These are phyloP conservation scores for Oreortyx pictus DNA, from an alignment of 2,797 vertebrate species.

Conservation along the genomic window DNA sequence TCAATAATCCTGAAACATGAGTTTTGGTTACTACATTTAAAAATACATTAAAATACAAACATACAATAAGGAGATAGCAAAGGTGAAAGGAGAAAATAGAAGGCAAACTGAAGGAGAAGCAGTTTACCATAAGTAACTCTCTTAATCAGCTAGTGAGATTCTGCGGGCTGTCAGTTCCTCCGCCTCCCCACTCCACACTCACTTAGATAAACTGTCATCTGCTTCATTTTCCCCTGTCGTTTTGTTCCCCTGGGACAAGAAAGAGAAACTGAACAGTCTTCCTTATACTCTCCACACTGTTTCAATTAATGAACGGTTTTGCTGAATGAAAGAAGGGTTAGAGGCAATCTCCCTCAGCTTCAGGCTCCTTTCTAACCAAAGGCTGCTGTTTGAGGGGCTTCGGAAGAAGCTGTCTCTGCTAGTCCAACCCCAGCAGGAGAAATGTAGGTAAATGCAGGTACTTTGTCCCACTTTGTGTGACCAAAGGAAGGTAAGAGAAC, in stretches of 20 bases:
- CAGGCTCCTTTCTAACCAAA: background rate
- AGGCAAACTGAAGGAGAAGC: background rate
- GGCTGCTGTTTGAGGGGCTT: slow-evolving; percentile 76
- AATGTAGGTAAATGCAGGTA: slow-evolving; percentile 81
- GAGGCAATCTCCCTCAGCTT: background rate
- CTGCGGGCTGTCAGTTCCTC: background rate
- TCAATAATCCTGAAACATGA: background rate
- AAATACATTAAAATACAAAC: background rate
- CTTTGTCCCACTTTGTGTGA: background rate
- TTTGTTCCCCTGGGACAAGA: background rate
- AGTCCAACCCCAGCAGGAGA: slow-evolving; percentile 82
- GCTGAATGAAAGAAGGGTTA: background rate
- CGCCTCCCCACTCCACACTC: background rate
- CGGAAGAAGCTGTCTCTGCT: slow-evolving; percentile 84
- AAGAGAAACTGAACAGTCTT: background rate
- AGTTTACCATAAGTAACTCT: background rate
- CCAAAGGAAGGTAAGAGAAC: background rate
- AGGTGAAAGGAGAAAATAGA: background rate
- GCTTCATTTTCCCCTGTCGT: background rate
- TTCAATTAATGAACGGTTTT: background rate
- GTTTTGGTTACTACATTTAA: background rate
- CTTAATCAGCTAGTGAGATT: background rate
- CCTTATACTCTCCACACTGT: background rate
- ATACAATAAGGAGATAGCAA: background rate
- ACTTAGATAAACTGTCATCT: background rate